Evolutionary conservation across 2,113 vertebrate species (phyloP).

Genomic region (Scytalopus superciliaris): DNA sequence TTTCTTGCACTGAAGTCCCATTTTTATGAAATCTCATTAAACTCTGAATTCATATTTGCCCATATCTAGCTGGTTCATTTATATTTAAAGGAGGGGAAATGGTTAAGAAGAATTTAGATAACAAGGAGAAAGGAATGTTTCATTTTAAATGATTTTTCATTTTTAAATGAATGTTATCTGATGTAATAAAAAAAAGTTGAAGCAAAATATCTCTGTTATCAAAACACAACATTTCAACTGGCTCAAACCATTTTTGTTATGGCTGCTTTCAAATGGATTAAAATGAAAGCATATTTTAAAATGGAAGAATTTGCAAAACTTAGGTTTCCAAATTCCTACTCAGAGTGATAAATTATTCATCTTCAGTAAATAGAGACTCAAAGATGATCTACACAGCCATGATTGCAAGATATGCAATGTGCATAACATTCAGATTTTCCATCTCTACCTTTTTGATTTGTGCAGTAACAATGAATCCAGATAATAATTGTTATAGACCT

Average conservation of each 20-base stretch:
- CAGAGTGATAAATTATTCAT: background rate
- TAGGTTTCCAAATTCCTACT: slow-evolving; percentile 25
- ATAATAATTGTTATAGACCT: background rate
- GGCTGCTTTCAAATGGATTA: slow-evolving; percentile 15
- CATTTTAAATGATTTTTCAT: slow-evolving; percentile 46
- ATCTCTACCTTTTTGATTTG: background rate
- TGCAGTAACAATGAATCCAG: background rate
- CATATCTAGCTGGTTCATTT: background rate
- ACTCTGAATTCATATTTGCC: background rate
- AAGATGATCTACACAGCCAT: background rate
- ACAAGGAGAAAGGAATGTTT: slow-evolving; percentile 32
- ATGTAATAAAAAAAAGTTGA: slow-evolving; percentile 40
- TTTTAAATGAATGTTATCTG: slow-evolving; percentile 33
- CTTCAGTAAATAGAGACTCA: background rate
- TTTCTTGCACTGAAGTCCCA: background rate
- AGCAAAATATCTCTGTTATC: slow-evolving; percentile 39
- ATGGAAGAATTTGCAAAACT: slow-evolving; percentile 5
- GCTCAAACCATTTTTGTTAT: slow-evolving; percentile 44
- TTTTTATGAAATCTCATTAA: background rate
- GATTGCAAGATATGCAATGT: background rate
- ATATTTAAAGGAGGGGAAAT: background rate
- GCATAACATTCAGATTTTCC: background rate
- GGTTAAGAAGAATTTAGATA: background rate
- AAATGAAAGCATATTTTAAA: slow-evolving; percentile 42
- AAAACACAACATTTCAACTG: slow-evolving; percentile 41